Conservation (phyloP, 2,888 invertebrate species). For the Patella pellucida region DNA sequence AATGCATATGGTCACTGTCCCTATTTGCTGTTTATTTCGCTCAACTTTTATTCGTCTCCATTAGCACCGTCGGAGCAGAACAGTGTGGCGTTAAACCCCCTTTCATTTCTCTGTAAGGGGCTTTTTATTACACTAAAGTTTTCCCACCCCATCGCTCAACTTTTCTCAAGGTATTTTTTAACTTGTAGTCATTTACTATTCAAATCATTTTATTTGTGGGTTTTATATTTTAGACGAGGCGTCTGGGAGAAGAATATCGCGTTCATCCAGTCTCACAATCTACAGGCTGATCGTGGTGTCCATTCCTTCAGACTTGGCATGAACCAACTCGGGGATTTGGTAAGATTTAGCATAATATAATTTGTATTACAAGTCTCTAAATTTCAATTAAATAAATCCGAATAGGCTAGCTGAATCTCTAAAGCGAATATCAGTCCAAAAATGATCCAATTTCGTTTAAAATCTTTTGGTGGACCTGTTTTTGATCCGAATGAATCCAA, state of each 20-base stretch:
- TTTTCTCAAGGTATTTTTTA: too few relatives aligned
- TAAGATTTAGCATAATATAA: constrained; percentile 62
- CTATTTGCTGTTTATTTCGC: neutral
- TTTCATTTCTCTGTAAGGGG: too few relatives aligned
- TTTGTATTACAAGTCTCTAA: neutral
- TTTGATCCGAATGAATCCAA: too few relatives aligned
- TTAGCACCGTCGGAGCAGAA: too few relatives aligned
- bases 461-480: too few relatives aligned
- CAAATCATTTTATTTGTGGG: neutral
- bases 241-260: constrained; percentile 53
- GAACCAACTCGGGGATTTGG: constrained; percentile 73
- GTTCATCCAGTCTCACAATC: constrained; percentile 52
- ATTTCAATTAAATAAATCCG: neutral
- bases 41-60: too few relatives aligned
- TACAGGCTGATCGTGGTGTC: constrained; percentile 47
- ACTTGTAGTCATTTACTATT: too few relatives aligned
- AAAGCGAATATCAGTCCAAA: too few relatives aligned
- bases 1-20: neutral
- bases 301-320: constrained; percentile 54
- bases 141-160: too few relatives aligned
- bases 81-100: too few relatives aligned
- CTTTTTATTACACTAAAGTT: too few relatives aligned
- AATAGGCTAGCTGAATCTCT: too few relatives aligned
- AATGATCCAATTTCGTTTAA: neutral
- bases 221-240: constrained; percentile 40